Evolutionary conservation across 1,140 invertebrate genomes (phyloP), one percentile per base, ranked within the genome.

Genomic region (Drosophila ananassae): DNA sequence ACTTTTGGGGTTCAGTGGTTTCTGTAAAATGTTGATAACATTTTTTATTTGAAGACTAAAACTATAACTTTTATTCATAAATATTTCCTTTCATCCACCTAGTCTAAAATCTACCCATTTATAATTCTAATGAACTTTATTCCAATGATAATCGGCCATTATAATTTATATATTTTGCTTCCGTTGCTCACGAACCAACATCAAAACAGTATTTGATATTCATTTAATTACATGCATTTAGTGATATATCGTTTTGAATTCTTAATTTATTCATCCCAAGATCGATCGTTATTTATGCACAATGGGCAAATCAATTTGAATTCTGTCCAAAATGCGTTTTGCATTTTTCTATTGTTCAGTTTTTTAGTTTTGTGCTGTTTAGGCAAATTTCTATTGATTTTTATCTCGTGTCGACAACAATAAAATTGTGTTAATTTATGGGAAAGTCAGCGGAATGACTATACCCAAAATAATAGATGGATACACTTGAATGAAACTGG

Each of bases 381-480:
- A 89, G 83, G 77, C 82, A 87, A 85, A 85, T 85, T 75, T 82
- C 68, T 78, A 73, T 87, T 60, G 82, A 85, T 85, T 74, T 74
- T 58, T 64, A 85, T 85, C 82, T 83, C 79, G 79, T 77, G 82
- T 85, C 78, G 78, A 87, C 82, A 87, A 83, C 79, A 87, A 87
- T 85, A 87, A 85, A 85, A 85, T 85, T 85, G 74, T 85, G 78
- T 85, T 85, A 82, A 85, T 85, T 85, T 85, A 85, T 85, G 78
- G 79, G 83, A 85, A 82, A 85, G 75, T 73, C 57, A 48, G 22
- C 30, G 53, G 58, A 81, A 71, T 78, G 64, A 37, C 75, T 53
- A 67, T 69, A 52, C 44, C 64, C 41, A 21, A 30, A 50, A 72
- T 52, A 66, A 13, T 56, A 72, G 41, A 47, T 30, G 46, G 34